Percentiles rank a stretch among this genome's conserved stretches.
phyloP scores from a whole-genome alignment of 92 coral and sea anemone genomes.

The Zoanthus sansibaricus region DNA sequence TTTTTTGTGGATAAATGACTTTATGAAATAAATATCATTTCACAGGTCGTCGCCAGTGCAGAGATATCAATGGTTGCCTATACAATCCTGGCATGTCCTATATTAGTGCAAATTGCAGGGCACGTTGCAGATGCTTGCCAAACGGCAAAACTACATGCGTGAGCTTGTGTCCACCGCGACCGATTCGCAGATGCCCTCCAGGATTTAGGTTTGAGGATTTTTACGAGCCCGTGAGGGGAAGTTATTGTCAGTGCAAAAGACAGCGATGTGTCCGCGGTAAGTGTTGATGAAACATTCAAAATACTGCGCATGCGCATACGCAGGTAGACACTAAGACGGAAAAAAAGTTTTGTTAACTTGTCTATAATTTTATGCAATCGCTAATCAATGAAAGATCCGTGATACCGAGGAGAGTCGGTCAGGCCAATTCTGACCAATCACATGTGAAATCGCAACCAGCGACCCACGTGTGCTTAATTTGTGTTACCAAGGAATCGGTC shows the following conservation, averaged over 20 bases:
- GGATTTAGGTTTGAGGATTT: constrained; percentile 9
- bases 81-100: constrained; percentile 22
- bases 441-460: too few species aligned
- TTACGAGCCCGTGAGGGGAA: constrained; percentile 19
- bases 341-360: too few species aligned
- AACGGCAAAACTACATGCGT: constrained; percentile 17
- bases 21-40: not conserved
- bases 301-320: too few species aligned
- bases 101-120: constrained; percentile 24
- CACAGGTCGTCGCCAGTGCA: not conserved
- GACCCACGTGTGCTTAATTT: too few species aligned
- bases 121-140: constrained; percentile 9
- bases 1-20: not conserved
- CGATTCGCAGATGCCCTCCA: constrained; percentile 7
- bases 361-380: too few species aligned
- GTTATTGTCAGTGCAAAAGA: constrained; percentile 32
- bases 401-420: too few species aligned
- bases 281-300: not conserved
- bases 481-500: too few species aligned
- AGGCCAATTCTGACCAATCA: too few species aligned
- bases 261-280: constrained; percentile 37
- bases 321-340: too few species aligned
- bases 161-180: constrained; percentile 31
- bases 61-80: constrained; percentile 39
- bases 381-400: too few species aligned